These are phyloP conservation scores for Drosophila melanica DNA, from an alignment of 1,140 invertebrate species.

Conservation along the genomic window DNA sequence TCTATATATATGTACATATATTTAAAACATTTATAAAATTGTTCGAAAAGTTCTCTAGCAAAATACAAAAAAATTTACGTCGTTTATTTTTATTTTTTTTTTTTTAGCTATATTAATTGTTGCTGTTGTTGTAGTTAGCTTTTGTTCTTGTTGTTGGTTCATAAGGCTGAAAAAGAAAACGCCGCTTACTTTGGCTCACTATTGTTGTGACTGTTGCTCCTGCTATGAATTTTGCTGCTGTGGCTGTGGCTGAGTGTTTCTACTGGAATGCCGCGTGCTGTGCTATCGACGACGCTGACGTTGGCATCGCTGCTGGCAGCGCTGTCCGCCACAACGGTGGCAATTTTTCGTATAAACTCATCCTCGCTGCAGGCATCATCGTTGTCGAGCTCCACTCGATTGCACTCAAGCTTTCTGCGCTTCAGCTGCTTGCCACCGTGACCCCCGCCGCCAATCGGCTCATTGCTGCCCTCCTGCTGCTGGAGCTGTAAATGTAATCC, in stretches of 20 bases:
- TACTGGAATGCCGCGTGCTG: not conserved
- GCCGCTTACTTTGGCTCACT: conserved; percentile 71
- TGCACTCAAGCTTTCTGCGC: conserved; percentile 87
- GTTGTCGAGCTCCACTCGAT: conserved; percentile 86
- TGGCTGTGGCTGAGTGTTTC: conserved; percentile 13
- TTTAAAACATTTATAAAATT: too few relatives aligned
- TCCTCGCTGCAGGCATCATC: conserved; percentile 87
- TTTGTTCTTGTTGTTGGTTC: conserved; percentile 11
- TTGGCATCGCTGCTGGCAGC: not conserved
- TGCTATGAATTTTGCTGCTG: conserved; percentile 14
- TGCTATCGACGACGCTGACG: not conserved
- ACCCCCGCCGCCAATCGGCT: not conserved
- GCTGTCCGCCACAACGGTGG: conserved; percentile 49
- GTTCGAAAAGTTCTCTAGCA: too few relatives aligned
- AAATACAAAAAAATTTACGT: too few relatives aligned
- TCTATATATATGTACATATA: too few relatives aligned
- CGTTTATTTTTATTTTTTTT: not conserved
- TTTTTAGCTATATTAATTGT: not conserved
- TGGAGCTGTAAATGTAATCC: conserved; percentile 41
- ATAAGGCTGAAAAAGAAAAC: conserved; percentile 31
- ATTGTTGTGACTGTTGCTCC: conserved; percentile 14
- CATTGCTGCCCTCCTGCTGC: conserved; percentile 33
- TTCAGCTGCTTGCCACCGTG: conserved; percentile 83
- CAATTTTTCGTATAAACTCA: conserved; percentile 80
- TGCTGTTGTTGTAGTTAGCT: conserved; percentile 3